Evolutionary conservation across 2,888 invertebrate species (phyloP).

Genomic region (Callinectes sapidus): DNA sequence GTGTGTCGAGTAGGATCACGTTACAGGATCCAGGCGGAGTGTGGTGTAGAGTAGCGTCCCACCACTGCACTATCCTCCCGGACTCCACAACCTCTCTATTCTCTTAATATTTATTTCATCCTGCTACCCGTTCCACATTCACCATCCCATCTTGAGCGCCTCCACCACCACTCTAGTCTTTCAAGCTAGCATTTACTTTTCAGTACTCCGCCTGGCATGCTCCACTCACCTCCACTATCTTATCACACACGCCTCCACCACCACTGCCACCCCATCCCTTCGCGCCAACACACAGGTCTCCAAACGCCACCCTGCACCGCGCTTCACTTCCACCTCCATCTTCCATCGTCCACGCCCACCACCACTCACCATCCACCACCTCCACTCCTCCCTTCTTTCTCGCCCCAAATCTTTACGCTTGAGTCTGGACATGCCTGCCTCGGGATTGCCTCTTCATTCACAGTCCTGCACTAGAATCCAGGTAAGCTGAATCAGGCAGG

Average conservation of each 20-base stretch:
- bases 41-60: neutral
- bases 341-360: neutral
- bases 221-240: no score
- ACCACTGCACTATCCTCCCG: neutral
- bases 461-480: neutral
- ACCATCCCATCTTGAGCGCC: no score
- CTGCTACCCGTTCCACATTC: no score
- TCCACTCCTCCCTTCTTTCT: neutral
- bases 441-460: neutral
- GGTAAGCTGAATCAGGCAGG: slow-evolving; percentile 5
- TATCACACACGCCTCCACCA: no score
- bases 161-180: no score
- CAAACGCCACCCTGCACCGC: neutral
- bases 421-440: neutral
- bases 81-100: neutral
- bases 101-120: neutral
- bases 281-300: neutral
- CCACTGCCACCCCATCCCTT: neutral
- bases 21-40: neutral
- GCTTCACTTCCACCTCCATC: neutral
- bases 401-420: neutral
- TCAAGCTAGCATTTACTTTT: no score
- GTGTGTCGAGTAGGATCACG: neutral
- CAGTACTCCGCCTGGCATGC: no score
- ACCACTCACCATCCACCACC: neutral